These are phyloP conservation scores for Tholera decimalis DNA, from an alignment of 2,888 invertebrate species.

Conservation along the genomic window DNA sequence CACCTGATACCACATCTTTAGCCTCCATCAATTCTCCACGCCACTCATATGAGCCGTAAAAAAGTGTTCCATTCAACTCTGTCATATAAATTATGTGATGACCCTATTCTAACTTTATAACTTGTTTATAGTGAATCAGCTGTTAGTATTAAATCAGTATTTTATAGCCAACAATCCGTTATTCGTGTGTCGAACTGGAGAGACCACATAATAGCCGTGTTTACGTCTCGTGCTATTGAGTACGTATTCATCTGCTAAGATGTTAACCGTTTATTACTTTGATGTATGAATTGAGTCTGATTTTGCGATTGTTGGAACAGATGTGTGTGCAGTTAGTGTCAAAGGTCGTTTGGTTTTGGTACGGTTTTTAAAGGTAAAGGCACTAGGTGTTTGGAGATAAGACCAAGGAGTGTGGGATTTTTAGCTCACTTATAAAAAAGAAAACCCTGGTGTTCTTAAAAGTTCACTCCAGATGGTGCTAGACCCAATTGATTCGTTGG, in stretches of 20 bases:
- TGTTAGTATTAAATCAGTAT: conserved; percentile 77
- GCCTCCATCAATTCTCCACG: conserved; percentile 48
- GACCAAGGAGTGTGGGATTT: too few species aligned
- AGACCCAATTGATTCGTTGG: conserved; percentile 3
- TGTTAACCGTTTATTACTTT: conserved; percentile 55
- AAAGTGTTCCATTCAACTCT: conserved; percentile 49
- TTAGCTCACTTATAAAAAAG: too few species aligned
- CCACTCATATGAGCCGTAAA: conserved; percentile 52
- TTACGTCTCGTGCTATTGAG: conserved; percentile 64
- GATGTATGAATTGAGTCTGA: conserved; percentile 44
- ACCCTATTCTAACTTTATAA: conserved; percentile 62
- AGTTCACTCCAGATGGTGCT: too few species aligned
- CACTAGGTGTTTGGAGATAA: too few species aligned
- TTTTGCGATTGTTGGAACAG: conserved; percentile 32
- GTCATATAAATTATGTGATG: conserved; percentile 62
- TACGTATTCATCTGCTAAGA: conserved; percentile 43
- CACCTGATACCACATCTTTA: conserved; percentile 19
- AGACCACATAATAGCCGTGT: conserved; percentile 73
- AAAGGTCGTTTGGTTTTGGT: conserved; percentile 5
- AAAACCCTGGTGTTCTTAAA: too few species aligned
- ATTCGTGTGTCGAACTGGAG: conserved; percentile 70
- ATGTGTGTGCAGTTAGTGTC: conserved; percentile 10
- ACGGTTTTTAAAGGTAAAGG: too few species aligned
- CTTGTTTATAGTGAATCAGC: conserved; percentile 73
- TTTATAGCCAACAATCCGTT: conserved; percentile 76